Conservation (phyloP, 2,888 invertebrate species). For the Cordilura impudica region DNA sequence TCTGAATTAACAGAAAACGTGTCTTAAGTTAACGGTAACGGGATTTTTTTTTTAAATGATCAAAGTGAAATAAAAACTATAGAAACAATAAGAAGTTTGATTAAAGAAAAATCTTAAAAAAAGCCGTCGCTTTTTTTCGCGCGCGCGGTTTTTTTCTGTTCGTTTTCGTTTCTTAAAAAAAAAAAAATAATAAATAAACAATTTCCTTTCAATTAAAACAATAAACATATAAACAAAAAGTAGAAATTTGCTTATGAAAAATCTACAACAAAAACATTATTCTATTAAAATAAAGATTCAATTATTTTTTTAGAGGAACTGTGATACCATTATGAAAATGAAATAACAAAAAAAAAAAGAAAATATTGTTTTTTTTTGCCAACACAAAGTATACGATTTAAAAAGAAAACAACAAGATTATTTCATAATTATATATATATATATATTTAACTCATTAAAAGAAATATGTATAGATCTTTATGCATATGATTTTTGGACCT, state of each 20-base stretch:
- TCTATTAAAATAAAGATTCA: constrained; percentile 19
- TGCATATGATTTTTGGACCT: constrained; percentile 40
- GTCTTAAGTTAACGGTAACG: constrained; percentile 1
- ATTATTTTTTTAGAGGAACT: constrained; percentile 50
- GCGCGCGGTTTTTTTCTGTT: constrained; percentile 53
- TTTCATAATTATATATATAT: background rate
- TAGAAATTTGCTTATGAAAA: constrained; percentile 18
- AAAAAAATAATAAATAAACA: background rate
- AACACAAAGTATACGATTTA: constrained; percentile 56
- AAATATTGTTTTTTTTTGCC: constrained; percentile 39
- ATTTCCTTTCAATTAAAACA: too few species aligned
- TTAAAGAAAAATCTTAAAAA: constrained; percentile 32
- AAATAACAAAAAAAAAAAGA: constrained; percentile 26
- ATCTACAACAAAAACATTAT: constrained; percentile 7
- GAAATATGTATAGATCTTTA: background rate
- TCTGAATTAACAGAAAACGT: background rate
- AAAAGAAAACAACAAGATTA: constrained; percentile 19
- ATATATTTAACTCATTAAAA: constrained; percentile 1
- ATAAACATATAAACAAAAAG: constrained; percentile 34
- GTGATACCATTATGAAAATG: constrained; percentile 46
- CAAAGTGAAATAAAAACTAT: constrained; percentile 4
- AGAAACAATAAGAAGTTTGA: constrained; percentile 7
- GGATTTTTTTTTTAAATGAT: background rate
- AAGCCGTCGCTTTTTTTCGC: constrained; percentile 62
- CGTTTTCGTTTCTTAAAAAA: constrained; percentile 30